phyloP scores from a whole-genome alignment of 1,140 invertebrate genomes.

The Leptoteleia sp. region DNA sequence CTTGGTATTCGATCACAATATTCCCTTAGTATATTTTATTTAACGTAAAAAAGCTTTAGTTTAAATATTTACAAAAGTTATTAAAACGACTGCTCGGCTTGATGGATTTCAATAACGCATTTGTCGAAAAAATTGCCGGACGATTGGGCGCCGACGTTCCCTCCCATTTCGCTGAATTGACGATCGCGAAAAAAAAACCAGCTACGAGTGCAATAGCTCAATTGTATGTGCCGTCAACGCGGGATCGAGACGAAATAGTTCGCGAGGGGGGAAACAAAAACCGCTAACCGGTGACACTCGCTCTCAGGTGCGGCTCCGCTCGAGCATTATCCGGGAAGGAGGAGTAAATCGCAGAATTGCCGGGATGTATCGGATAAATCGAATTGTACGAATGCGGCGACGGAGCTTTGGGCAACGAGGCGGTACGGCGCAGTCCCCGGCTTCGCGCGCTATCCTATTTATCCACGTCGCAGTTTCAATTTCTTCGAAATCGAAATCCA shows the following conservation, averaged over 20 bases:
- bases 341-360: constrained; percentile 34
- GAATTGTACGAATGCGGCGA: constrained; percentile 41
- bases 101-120: too few species aligned
- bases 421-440: not conserved
- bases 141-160: too few species aligned
- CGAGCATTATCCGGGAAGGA: constrained; percentile 29
- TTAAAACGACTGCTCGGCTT: too few species aligned
- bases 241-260: constrained; percentile 11
- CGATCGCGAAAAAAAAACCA: too few species aligned
- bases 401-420: constrained; percentile 6
- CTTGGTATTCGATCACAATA: too few species aligned
- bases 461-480: constrained; percentile 23
- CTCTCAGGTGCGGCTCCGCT: constrained; percentile 8
- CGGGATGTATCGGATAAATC: constrained; percentile 38
- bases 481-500: constrained; percentile 11
- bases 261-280: constrained; percentile 42
- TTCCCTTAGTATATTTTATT: too few species aligned
- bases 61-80: too few species aligned
- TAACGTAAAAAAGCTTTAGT: too few species aligned
- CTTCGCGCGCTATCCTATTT: not conserved
- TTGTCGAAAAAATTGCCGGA: too few species aligned
- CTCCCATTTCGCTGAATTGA: too few species aligned
- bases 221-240: constrained; percentile 10
- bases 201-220: constrained; percentile 9
- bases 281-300: constrained; percentile 19